Evolutionary conservation across 2,113 vertebrate genomes (phyloP).

Genomic region (Balaeniceps rex): DNA sequence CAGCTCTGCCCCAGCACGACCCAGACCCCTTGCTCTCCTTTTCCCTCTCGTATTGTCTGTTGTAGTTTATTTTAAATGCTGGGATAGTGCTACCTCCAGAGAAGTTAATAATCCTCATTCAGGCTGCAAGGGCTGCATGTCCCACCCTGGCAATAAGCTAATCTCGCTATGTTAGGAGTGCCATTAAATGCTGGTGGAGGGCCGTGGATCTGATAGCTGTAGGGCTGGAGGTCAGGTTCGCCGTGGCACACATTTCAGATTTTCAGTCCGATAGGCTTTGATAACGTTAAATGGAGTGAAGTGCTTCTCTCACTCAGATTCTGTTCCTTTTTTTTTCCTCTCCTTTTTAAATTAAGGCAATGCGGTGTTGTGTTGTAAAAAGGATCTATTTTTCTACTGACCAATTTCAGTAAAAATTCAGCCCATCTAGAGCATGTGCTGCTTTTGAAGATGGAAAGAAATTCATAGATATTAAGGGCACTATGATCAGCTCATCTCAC

Average conservation of each 20-base stretch:
- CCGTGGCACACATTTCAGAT: background rate
- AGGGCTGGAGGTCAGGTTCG: background rate
- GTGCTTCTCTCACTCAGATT: background rate
- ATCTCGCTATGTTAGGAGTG: background rate
- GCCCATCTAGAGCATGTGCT: background rate
- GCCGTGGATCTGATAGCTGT: background rate
- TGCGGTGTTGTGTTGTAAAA: background rate
- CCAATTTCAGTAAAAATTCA: conserved; percentile 19
- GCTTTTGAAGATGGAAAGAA: background rate
- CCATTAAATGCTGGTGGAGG: background rate
- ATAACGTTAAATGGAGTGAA: background rate
- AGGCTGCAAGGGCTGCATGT: background rate
- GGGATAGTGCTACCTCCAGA: background rate
- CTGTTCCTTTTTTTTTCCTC: background rate
- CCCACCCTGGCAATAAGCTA: background rate
- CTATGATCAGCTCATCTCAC: background rate
- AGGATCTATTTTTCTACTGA: conserved; percentile 48
- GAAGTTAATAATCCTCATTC: background rate
- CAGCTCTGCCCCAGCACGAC: background rate
- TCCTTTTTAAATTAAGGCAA: conserved; percentile 7
- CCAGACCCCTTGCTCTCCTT: background rate
- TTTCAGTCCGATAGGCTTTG: background rate
- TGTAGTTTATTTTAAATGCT: background rate
- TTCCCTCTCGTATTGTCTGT: background rate
- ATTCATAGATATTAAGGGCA: background rate